Evolutionary conservation across 37 sponge, comb jelly and placozoan genomes (phyloP).

Genomic region (Theonella swinhoei): DNA sequence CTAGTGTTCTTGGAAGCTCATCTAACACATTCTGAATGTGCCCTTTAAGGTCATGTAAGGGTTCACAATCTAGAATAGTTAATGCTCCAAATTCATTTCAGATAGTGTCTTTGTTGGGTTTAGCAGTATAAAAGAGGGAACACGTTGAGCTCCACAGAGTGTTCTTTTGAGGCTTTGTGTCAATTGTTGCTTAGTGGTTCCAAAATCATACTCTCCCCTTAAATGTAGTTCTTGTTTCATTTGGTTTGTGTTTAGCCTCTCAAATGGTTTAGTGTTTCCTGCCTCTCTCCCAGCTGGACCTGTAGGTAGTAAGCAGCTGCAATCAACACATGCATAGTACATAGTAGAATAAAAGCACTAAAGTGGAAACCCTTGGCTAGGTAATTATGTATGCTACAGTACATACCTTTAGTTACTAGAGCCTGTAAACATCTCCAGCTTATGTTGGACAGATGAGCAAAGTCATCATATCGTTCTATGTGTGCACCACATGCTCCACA

Average conservation of each 20-base stretch:
- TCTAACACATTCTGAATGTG: neutral
- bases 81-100: neutral
- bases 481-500: too few species aligned
- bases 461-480: too few species aligned
- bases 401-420: too few species aligned
- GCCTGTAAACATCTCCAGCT: too few species aligned
- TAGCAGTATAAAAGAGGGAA: neutral
- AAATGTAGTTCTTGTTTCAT: slow-evolving; percentile 2
- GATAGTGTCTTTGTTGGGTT: neutral
- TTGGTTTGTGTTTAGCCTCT: neutral
- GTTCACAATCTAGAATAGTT: neutral
- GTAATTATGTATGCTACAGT: too few species aligned
- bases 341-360: neutral
- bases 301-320: neutral
- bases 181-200: neutral
- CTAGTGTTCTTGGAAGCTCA: neutral
- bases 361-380: too few species aligned
- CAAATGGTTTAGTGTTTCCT: slow-evolving; percentile 17
- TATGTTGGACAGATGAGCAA: too few species aligned
- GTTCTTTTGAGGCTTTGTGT: neutral
- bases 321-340: neutral
- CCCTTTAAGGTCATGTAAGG: neutral
- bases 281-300: slow-evolving; percentile 3
- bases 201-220: neutral
- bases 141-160: neutral